A percentile compares a stretch with the other conserved stretches of the same genome.
Evolutionary conservation across 1,140 invertebrate genomes (phyloP).

Genomic region (Dinoponera quadriceps): DNA sequence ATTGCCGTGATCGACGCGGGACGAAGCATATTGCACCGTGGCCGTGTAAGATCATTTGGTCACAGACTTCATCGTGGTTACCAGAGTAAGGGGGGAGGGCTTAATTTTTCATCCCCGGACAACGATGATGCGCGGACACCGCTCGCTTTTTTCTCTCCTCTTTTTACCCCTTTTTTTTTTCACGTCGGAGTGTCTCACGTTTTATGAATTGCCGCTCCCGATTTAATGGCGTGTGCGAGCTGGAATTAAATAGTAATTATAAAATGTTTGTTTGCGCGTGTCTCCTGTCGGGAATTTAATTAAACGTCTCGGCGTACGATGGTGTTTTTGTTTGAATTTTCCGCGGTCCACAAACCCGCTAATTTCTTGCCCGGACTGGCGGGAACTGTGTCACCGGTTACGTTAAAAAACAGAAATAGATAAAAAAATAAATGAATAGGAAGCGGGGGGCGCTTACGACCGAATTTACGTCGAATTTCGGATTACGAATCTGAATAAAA

Average conservation of each 20-base stretch:
- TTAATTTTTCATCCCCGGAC: conserved; percentile 38
- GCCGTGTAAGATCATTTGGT: neutral
- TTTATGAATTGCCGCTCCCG: conserved; percentile 40
- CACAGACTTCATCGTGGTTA: neutral
- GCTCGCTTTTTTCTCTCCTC: neutral
- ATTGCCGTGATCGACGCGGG: neutral
- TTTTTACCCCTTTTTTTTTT: too few species aligned
- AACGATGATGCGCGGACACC: neutral
- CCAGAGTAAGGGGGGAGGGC: neutral
- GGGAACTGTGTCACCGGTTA: conserved; percentile 23
- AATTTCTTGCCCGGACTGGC: conserved; percentile 26
- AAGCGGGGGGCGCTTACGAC: neutral
- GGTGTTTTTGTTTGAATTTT: conserved; percentile 56
- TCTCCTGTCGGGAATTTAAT: conserved; percentile 55
- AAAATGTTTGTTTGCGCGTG: conserved; percentile 48
- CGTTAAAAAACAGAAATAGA: neutral
- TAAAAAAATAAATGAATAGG: too few species aligned
- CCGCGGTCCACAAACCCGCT: neutral
- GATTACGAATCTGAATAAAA: conserved; percentile 37
- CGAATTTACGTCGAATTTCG: conserved; percentile 46
- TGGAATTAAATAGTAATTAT: conserved; percentile 55
- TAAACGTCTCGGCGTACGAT: conserved; percentile 43
- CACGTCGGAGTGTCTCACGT: conserved; percentile 24
- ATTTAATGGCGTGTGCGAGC: conserved; percentile 48
- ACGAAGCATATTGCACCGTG: neutral